Conservation (phyloP, 1,140 invertebrate species). For the Microplitis mediator region DNA sequence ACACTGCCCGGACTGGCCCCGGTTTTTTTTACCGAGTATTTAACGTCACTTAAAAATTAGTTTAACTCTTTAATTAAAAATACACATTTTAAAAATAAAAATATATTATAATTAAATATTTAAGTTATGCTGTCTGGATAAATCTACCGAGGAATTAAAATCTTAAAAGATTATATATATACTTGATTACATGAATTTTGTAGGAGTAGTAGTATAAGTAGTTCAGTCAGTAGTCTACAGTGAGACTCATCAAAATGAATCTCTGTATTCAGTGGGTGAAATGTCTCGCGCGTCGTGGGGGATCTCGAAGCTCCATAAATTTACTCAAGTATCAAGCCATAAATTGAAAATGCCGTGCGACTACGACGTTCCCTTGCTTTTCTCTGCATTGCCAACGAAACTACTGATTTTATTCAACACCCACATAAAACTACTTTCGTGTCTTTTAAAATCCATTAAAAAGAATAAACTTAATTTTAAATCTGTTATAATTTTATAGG, state of each 20-base stretch:
- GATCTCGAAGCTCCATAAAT: slow-evolving; percentile 41
- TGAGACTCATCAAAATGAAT: slow-evolving; percentile 6
- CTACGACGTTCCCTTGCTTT: slow-evolving; percentile 5
- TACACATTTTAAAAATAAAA: too few species aligned
- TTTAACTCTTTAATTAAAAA: too few species aligned
- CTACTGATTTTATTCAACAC: not conserved
- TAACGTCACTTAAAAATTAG: too few species aligned
- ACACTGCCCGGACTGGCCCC: too few species aligned
- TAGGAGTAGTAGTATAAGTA: not conserved
- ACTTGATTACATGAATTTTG: not conserved
- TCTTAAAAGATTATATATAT: too few species aligned
- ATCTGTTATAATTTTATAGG: too few species aligned
- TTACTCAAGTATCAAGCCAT: slow-evolving; percentile 44
- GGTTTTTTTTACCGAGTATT: too few species aligned
- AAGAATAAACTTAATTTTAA: too few species aligned
- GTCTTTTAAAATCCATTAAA: too few species aligned
- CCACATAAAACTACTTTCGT: not conserved
- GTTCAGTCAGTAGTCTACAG: not conserved
- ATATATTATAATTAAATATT: too few species aligned
- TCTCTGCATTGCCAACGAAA: not conserved
- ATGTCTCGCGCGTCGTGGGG: slow-evolving; percentile 30
- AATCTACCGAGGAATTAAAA: too few species aligned
- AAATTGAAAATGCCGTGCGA: slow-evolving; percentile 49
- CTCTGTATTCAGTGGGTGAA: slow-evolving; percentile 19
- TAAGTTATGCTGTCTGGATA: too few species aligned